Evolutionary conservation across 2,797 vertebrate species (phyloP).

Genomic region (Luscinia luscinia): DNA sequence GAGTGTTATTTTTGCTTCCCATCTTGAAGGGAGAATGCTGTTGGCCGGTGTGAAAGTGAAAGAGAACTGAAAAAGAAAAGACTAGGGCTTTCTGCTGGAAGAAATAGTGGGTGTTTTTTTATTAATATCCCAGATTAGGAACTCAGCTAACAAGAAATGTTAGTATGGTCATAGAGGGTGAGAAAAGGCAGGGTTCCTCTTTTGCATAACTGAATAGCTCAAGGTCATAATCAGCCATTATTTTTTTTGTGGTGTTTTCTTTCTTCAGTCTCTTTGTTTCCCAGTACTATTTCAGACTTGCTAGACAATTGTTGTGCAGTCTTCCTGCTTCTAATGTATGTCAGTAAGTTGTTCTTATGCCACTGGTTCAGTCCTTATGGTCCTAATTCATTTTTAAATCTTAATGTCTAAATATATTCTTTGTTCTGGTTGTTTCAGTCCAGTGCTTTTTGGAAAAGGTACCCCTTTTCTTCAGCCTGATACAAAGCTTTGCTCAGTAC

Average conservation of each 20-base stretch:
- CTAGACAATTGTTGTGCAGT: slow-evolving; percentile 11
- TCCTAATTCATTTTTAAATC: background rate
- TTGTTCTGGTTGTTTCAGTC: background rate
- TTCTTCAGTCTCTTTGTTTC: slow-evolving; percentile 38
- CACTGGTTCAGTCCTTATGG: background rate
- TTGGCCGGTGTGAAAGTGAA: background rate
- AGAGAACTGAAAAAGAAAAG: background rate
- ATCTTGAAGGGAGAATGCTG: background rate
- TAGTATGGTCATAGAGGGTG: background rate
- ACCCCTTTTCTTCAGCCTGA: background rate
- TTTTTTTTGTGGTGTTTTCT: background rate
- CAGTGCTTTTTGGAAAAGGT: background rate
- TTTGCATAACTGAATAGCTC: background rate
- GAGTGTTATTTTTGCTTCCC: background rate
- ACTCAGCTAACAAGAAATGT: background rate
- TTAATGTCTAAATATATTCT: background rate
- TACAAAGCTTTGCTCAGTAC: background rate
- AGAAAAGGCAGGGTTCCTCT: background rate
- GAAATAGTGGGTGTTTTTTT: background rate
- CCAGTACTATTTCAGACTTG: slow-evolving; percentile 13
- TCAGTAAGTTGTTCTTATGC: slow-evolving; percentile 9
- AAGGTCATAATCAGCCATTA: background rate
- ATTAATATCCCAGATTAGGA: background rate
- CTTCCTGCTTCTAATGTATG: background rate
- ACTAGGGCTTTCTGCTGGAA: background rate